A percentile compares a stretch with the other conserved stretches of the same genome.
These are phyloP conservation scores for Capromys pilorides DNA, from an alignment of 2,797 vertebrate genomes.

Conservation along the genomic window DNA sequence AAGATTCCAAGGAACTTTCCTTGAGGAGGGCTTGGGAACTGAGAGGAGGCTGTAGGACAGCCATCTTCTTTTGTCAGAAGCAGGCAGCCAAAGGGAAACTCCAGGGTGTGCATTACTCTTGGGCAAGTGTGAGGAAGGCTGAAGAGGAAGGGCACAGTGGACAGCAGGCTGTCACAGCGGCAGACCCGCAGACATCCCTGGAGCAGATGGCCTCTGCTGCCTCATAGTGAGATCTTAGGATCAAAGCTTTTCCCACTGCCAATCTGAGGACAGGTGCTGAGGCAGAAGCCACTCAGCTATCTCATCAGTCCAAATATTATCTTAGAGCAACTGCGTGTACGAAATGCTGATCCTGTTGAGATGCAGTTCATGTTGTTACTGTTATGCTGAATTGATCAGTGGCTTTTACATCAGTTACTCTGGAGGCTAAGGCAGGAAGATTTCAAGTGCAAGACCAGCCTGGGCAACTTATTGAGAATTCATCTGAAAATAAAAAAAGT, in stretches of 20 bases:
- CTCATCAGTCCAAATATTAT: background rate
- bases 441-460: background rate
- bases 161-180: background rate
- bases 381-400: background rate
- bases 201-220: background rate
- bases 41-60: background rate
- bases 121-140: background rate
- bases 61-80: background rate
- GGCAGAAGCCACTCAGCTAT: background rate
- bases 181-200: background rate
- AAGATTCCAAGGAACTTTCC: background rate
- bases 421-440: background rate
- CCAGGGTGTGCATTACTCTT: background rate
- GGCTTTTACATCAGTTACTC: background rate
- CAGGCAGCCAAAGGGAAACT: background rate
- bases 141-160: background rate
- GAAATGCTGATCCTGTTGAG: background rate
- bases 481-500: background rate
- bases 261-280: background rate
- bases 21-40: background rate
- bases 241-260: background rate
- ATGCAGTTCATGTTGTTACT: background rate
- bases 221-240: background rate
- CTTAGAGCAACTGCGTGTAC: background rate
- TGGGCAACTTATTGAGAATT: background rate